These are phyloP conservation scores for Ptilonorhynchus violaceus DNA, from an alignment of 2,113 vertebrate genomes.

Conservation along the genomic window DNA sequence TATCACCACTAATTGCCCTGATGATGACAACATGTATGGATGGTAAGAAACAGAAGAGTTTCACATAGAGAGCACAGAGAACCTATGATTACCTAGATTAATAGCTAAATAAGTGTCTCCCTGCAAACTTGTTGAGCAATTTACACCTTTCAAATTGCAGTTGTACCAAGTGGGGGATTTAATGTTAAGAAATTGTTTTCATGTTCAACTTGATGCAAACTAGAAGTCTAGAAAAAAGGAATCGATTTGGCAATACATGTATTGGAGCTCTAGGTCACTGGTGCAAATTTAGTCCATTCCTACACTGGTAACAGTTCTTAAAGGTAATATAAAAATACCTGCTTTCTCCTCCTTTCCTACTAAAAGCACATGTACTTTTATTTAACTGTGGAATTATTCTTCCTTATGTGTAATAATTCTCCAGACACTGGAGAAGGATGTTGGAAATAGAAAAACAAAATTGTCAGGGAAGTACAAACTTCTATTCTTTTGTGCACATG, in stretches of 20 bases:
- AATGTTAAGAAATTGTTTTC: neutral
- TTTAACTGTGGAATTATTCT: neutral
- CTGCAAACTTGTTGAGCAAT: neutral
- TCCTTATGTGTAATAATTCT: neutral
- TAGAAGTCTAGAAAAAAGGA: neutral
- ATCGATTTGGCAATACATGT: neutral
- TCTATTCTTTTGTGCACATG: neutral
- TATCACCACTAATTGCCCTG: neutral
- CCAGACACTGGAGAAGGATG: neutral
- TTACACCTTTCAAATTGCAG: neutral
- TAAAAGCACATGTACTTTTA: neutral
- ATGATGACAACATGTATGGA: neutral
- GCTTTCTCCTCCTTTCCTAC: neutral
- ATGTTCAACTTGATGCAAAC: neutral
- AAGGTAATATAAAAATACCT: neutral
- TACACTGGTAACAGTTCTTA: neutral
- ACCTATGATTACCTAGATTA: neutral
- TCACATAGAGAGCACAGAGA: neutral
- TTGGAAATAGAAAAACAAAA: neutral
- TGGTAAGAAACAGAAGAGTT: neutral
- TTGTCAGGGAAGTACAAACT: neutral
- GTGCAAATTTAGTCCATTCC: neutral
- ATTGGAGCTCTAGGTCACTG: neutral
- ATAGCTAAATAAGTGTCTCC: neutral
- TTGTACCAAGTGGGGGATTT: neutral